Percentiles rank a stretch among this genome's conserved stretches.
Evolutionary conservation across 2,797 vertebrate genomes (phyloP).

Genomic region (Basileuterus tristriatus): DNA sequence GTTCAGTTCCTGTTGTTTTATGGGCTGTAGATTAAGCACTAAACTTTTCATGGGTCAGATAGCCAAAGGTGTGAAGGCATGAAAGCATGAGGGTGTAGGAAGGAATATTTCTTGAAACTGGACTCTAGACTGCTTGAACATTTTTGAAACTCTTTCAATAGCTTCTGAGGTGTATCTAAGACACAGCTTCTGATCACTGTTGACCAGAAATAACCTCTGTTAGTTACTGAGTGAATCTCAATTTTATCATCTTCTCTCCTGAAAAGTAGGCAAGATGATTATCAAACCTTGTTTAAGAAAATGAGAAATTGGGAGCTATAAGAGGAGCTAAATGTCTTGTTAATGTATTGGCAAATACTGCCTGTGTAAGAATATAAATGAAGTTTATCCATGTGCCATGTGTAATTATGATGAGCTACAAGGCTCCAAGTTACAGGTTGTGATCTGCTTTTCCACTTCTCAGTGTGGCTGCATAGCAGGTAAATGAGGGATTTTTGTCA

Average conservation of each 20-base stretch:
- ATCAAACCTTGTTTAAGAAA: not conserved
- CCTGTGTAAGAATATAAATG: not conserved
- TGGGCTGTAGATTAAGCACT: not conserved
- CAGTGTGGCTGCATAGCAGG: not conserved
- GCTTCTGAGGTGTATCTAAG: not conserved
- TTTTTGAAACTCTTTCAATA: not conserved
- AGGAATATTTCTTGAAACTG: not conserved
- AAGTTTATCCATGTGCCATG: not conserved
- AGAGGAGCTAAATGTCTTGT: not conserved
- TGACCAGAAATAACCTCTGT: not conserved
- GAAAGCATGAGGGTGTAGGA: not conserved
- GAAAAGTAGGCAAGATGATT: not conserved
- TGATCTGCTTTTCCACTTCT: not conserved
- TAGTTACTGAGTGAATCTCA: not conserved
- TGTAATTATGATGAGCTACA: not conserved
- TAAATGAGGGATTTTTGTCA: not conserved
- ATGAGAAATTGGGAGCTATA: not conserved
- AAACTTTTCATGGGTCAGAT: not conserved
- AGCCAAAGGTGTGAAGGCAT: not conserved
- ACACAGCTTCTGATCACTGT: not conserved
- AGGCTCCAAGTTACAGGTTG: not conserved
- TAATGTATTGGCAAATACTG: not conserved
- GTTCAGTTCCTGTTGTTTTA: not conserved
- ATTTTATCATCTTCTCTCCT: not conserved
- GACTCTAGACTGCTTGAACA: not conserved